Conservation (phyloP, 2,888 invertebrate species). For the Scaptomyza parva region DNA sequence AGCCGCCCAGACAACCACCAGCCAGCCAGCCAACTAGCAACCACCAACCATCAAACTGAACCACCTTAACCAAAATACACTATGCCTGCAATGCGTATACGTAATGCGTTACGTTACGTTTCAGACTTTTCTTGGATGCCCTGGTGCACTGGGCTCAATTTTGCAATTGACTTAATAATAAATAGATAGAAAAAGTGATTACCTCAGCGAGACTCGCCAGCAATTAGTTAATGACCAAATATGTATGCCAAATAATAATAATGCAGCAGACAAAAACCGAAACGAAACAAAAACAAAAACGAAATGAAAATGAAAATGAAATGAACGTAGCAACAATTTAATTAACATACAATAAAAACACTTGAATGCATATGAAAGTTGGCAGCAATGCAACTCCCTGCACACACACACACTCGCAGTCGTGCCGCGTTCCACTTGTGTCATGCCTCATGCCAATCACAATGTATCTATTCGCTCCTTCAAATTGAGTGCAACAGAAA, state of each 20-base stretch:
- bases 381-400: conserved; percentile 60
- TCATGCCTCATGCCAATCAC: conserved; percentile 22
- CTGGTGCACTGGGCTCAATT: conserved; percentile 42
- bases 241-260: conserved; percentile 73
- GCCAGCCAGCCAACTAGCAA: neutral
- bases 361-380: conserved; percentile 75
- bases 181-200: conserved; percentile 50
- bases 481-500: conserved; percentile 27
- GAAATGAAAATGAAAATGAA: conserved; percentile 33
- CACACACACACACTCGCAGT: too few species aligned
- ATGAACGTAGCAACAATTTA: conserved; percentile 63
- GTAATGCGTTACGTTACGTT: conserved; percentile 56
- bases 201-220: conserved; percentile 63
- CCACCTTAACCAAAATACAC: neutral
- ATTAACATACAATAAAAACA: conserved; percentile 80
- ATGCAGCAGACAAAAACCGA: conserved; percentile 30
- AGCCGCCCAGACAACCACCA: too few species aligned
- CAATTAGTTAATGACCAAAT: conserved; percentile 80
- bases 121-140: conserved; percentile 55
- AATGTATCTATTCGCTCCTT: conserved; percentile 26
- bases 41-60: neutral
- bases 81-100: conserved; percentile 68
- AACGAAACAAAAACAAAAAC: conserved; percentile 10
- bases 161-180: conserved; percentile 45
- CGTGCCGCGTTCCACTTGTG: conserved; percentile 27